phyloP scores from a whole-genome alignment of 2,888 invertebrate genomes.

The Steromphala cineraria region DNA sequence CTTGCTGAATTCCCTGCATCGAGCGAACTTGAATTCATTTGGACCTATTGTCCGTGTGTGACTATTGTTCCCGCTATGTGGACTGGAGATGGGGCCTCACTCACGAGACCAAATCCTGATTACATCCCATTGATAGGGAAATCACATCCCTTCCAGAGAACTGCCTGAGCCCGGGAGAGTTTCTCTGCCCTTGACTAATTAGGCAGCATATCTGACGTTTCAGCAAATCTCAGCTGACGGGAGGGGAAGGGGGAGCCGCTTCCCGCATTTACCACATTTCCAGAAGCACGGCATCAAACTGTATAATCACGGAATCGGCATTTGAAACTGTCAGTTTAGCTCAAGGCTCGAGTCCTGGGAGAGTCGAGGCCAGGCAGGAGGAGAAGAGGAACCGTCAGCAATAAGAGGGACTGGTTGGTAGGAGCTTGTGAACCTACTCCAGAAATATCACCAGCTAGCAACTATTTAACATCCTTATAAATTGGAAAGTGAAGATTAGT shows the following conservation, averaged over 20 bases:
- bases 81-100: constrained; percentile 4
- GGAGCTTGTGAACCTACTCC: no score
- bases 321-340: neutral
- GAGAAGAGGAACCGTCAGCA: no score
- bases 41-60: neutral
- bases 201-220: neutral
- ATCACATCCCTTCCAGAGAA: neutral
- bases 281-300: neutral
- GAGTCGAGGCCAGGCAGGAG: no score
- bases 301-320: neutral
- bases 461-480: no score
- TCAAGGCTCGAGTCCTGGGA: neutral
- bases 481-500: no score
- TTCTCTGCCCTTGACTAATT: constrained; percentile 1
- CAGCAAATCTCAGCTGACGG: constrained; percentile 17
- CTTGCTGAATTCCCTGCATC: constrained; percentile 14
- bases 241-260: neutral
- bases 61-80: neutral
- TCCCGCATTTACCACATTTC: neutral
- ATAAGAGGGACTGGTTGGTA: no score
- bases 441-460: no score
- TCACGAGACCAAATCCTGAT: neutral
- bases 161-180: neutral
- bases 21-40: constrained; percentile 17
- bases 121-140: constrained; percentile 18